Percentiles rank a stretch among this genome's conserved stretches.
Conservation (phyloP, 2,888 invertebrate species). For the Dicyrtoma fusca region DNA sequence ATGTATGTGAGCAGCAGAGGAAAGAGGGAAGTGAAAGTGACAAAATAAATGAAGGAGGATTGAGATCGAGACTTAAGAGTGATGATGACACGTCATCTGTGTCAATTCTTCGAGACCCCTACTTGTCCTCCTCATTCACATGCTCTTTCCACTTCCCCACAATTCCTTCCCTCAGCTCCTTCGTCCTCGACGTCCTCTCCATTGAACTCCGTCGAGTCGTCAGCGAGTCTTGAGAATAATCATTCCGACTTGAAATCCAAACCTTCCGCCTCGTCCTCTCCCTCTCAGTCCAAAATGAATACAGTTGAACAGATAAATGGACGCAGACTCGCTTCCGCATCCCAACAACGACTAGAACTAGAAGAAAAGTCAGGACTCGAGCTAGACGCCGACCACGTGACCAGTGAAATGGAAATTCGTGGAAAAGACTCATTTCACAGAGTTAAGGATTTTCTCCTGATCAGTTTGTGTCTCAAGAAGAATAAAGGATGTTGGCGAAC, state of each 20-base stretch:
- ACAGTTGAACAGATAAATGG: no score
- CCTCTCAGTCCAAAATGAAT: no score
- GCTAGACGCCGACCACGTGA: no score
- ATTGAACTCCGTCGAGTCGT: background rate
- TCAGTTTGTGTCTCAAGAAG: background rate
- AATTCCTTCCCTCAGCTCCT: no score
- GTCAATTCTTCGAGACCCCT: constrained; percentile 7
- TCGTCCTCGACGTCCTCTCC: background rate
- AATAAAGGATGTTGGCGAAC: background rate
- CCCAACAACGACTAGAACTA: no score
- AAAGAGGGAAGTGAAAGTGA: constrained; percentile 9
- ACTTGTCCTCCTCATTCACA: background rate
- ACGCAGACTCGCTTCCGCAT: no score
- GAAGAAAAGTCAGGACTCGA: no score
- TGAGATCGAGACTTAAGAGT: constrained; percentile 18
- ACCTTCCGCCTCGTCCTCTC: no score
- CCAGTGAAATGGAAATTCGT: no score
- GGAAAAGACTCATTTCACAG: background rate
- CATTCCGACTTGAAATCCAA: no score
- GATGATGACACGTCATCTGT: constrained; percentile 30
- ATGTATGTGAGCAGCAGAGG: background rate
- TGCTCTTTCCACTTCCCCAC: background rate
- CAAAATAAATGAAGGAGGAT: constrained; percentile 31
- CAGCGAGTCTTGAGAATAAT: no score
- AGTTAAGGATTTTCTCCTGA: background rate